Base-by-base conservation (phyloP, 2,797 vertebrate genomes). In the Myotis findleyi region DNA sequence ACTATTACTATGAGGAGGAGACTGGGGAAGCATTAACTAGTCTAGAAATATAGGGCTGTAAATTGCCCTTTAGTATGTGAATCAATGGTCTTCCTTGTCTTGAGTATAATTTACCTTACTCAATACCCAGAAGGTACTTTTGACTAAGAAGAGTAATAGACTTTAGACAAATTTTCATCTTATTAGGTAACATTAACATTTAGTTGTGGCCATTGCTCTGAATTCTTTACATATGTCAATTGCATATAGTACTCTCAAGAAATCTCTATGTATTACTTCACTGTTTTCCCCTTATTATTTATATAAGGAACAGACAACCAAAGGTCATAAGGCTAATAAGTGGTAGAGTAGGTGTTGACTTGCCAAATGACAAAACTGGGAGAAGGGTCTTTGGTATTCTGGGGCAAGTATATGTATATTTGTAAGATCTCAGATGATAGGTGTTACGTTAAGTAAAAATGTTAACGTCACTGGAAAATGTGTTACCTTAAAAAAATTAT, bases 151-250 rank as follows among this genome's bases (percentile, higher is more conserved):
- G 47, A 88, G 16, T 91, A 66, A 30, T 62, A 66, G 51, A 6
- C 30, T 73, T 94, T 69, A 94, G 69, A 76, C 41, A 91, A 2
- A 41, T 84, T 94, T 92, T 89, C 49, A 68, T 38, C 69, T 7
- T 68, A 73, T 89, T 84, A 84, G 20, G 49, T 84, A 66, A 47
- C 7, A 44, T 89, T 90, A 79, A 18, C 75, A 75, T 96, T 96
- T 94, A 88, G 25, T 38, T 89, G 25, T 91, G 30, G 21, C 20
- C 9, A 7, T 88, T 93, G 41, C 95, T 94, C 66, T 83, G 33
- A 89, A 90, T 83, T 51, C 23, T 89, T 88, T 89, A 72, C 16
- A 41, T 57, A n/a, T 41, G 71, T 71, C 23, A 76, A 0, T 72
- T 89, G 75, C 14, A 66, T 82, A 9, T 92, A 64, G 71, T 87